Base-by-base conservation (phyloP, 2,113 vertebrate species). In the Perca fluviatilis region DNA sequence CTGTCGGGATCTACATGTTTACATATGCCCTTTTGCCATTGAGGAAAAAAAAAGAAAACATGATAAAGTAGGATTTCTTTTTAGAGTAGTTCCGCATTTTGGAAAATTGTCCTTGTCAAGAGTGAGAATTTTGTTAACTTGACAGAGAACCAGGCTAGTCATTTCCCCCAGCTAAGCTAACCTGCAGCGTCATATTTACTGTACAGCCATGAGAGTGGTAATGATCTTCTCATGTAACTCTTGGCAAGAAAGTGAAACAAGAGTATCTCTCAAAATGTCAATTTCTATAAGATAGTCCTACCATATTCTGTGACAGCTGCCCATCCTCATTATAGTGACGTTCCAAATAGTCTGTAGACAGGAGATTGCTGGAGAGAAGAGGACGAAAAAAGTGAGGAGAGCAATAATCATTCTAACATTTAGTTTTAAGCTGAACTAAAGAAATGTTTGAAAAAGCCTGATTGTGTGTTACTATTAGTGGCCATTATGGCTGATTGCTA, bases 281-380 rank as follows among this genome's bases (percentile, higher is more conserved):
- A 2, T 16, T 25, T 74, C 18, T 23, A 33, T n/a, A 1, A 51
- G 16, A 47, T 8, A 3, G 50, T 61, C 96, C 92, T 95, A 98
- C 98, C 79, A 85, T 93, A 87, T 88, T 97, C 85, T 95, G 93
- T 73, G 92, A 96, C 13, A 94, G 70, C 11, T 90, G 94, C 36
- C 95, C 95, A 3, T 96, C 95, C 1, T 86, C 61, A 16, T 94
- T 93, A 84, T 97, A 93, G 88, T 98, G 97, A 16, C 96, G 95
- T 80, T 99, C 98, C 88, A 97, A 93, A 5, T 98, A 99, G 36
- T 95, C 93, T 0, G 96, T 96, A 25, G 98, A 97, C 14, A 99
- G 95, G 67, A 99, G 97, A 85, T 97, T 94, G 81, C 98, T 99
- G 70, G 40, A 86, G 73, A 83, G 70, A 75, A 49, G 3, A 21